These are phyloP conservation scores for Megaceryle torquata DNA, from an alignment of 2,113 vertebrate genomes.

Conservation along the genomic window DNA sequence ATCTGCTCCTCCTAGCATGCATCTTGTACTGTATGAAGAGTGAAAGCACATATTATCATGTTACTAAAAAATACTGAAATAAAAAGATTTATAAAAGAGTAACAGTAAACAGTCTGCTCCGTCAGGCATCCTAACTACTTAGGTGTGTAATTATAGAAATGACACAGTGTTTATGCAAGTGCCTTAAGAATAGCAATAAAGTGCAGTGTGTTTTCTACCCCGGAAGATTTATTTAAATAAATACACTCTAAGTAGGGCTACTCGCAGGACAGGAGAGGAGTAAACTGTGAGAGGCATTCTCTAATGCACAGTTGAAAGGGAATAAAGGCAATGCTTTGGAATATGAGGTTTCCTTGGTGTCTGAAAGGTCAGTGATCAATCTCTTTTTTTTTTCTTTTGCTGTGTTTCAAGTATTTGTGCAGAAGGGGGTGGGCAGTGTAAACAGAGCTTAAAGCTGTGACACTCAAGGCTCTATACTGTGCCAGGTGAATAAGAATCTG, in stretches of 20 bases:
- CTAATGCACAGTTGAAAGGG: slow-evolving; percentile 53
- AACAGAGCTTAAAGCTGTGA: background rate
- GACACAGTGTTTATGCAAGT: slow-evolving; percentile 37
- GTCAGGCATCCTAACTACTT: slow-evolving; percentile 2
- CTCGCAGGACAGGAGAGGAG: background rate
- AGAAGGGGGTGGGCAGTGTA: background rate
- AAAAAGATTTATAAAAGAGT: slow-evolving; percentile 8
- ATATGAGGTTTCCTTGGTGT: background rate
- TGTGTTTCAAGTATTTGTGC: background rate
- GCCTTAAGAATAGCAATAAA: slow-evolving; percentile 58
- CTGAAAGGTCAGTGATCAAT: background rate
- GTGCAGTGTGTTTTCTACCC: slow-evolving; percentile 23
- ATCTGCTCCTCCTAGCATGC: slow-evolving; percentile 34
- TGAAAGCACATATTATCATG: slow-evolving; percentile 4
- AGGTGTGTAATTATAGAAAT: slow-evolving; percentile 54
- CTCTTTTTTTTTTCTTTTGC: background rate
- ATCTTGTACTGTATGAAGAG: background rate
- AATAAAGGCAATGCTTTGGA: background rate
- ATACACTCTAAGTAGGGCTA: background rate
- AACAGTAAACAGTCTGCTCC: slow-evolving; percentile 37
- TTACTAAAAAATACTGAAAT: slow-evolving; percentile 9
- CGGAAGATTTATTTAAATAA: slow-evolving; percentile 37
- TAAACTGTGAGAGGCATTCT: slow-evolving; percentile 34
- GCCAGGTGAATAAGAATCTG: background rate
- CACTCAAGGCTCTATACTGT: background rate